Percentiles rank a stretch among this genome's conserved stretches.
Evolutionary conservation across 2,888 invertebrate genomes (phyloP).

Genomic region (Orthonevra nobilis): DNA sequence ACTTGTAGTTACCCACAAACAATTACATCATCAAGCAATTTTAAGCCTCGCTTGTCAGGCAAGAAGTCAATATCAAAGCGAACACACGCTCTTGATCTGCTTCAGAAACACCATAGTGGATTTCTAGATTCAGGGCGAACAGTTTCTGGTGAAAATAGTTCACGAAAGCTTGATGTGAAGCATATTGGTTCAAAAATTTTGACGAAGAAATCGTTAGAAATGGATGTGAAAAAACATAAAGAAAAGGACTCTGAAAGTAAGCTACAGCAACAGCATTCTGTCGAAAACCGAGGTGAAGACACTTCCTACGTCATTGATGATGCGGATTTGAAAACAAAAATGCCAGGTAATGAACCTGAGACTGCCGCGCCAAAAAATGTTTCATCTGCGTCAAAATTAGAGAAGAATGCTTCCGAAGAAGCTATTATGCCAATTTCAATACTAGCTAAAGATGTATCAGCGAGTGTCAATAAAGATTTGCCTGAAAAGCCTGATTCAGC

Average conservation of each 20-base stretch:
- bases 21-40: slow-evolving; percentile 1
- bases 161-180: slow-evolving; percentile 43
- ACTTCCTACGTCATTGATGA: slow-evolving; percentile 15
- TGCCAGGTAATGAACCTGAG: not conserved
- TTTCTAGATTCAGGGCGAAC: not conserved
- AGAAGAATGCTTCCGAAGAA: not conserved
- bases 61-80: slow-evolving; percentile 30
- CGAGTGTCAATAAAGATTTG: too few relatives aligned
- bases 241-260: slow-evolving; percentile 44
- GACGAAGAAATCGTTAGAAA: slow-evolving; percentile 24
- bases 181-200: slow-evolving; percentile 9
- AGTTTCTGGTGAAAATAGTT: slow-evolving; percentile 13
- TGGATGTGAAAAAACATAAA: slow-evolving; percentile 47
- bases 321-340: slow-evolving; percentile 13
- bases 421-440: too few relatives aligned
- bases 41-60: not conserved
- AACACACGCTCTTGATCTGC: slow-evolving; percentile 21
- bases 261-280: slow-evolving; percentile 11
- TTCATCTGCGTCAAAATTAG: not conserved
- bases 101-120: not conserved
- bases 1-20: not conserved
- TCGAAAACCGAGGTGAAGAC: slow-evolving; percentile 10
- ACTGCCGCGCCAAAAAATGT: slow-evolving; percentile 49
- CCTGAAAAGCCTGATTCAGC: too few relatives aligned
- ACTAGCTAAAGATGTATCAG: not conserved